Conservation (phyloP, 2,888 invertebrate species). For the Tenthredo distinguenda region DNA sequence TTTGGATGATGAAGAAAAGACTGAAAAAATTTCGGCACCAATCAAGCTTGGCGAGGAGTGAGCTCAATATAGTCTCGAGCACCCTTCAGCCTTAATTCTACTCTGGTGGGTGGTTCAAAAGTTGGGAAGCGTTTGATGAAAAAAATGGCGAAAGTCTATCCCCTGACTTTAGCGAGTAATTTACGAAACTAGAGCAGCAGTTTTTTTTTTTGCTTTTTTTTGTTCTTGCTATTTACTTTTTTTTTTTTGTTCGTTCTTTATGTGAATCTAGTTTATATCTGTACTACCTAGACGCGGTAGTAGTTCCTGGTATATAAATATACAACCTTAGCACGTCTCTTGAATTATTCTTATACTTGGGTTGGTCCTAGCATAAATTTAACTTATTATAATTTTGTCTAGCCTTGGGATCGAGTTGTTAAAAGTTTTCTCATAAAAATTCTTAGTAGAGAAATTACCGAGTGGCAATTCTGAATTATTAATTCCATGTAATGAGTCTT, state of each 20-base stretch:
- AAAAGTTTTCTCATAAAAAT: slow-evolving; percentile 48
- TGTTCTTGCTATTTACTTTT: background rate
- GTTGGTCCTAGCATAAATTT: slow-evolving; percentile 42
- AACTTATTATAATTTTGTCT: slow-evolving; percentile 42
- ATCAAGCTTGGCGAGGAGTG: slow-evolving; percentile 32
- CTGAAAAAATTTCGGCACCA: slow-evolving; percentile 25
- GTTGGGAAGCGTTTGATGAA: slow-evolving; percentile 34
- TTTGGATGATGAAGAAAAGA: slow-evolving; percentile 24
- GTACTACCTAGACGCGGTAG: background rate
- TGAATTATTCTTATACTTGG: slow-evolving; percentile 23
- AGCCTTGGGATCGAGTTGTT: slow-evolving; percentile 32
- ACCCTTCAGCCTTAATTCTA: slow-evolving; percentile 37
- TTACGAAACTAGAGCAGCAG: slow-evolving; percentile 31
- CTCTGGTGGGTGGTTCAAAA: slow-evolving; percentile 36
- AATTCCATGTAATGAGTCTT: slow-evolving; percentile 9
- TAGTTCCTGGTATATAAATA: slow-evolving; percentile 16
- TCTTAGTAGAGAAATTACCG: slow-evolving; percentile 23
- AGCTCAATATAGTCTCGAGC: slow-evolving; percentile 39
- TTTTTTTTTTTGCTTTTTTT: background rate
- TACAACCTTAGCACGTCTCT: slow-evolving; percentile 26
- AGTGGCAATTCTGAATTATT: slow-evolving; percentile 43
- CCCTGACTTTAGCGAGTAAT: slow-evolving; percentile 19
- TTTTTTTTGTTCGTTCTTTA: background rate
- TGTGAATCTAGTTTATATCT: slow-evolving; percentile 22
- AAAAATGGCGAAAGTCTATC: slow-evolving; percentile 8